Percentiles rank a stretch among this genome's conserved stretches.
Conservation (phyloP, 2,888 invertebrate species). For the Euplagia quadripunctaria region DNA sequence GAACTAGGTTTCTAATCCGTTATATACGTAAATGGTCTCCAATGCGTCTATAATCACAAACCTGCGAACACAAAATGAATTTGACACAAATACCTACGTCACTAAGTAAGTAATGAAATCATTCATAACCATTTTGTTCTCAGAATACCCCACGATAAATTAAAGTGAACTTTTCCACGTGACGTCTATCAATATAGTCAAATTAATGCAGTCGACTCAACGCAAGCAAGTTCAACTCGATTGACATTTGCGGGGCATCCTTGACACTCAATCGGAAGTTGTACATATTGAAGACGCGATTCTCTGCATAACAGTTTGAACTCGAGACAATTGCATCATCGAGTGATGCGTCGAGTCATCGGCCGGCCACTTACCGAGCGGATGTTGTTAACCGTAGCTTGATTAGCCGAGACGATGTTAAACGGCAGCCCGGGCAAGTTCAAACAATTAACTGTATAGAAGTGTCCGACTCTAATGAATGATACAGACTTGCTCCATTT, state of each 20-base stretch:
- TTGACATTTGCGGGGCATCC: constrained; percentile 73
- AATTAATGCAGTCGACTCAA: constrained; percentile 51
- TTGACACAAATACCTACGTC: background rate
- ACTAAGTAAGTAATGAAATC: background rate
- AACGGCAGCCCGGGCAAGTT: constrained; percentile 83
- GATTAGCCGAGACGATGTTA: constrained; percentile 85
- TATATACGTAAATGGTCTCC: constrained; percentile 6
- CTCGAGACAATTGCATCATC: constrained; percentile 82
- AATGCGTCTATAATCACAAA: background rate
- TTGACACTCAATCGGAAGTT: constrained; percentile 85
- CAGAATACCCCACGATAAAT: constrained; percentile 39
- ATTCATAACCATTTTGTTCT: constrained; percentile 16
- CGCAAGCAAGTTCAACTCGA: constrained; percentile 58
- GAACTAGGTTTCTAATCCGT: constrained; percentile 29
- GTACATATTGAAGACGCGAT: constrained; percentile 70
- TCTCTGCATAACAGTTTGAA: constrained; percentile 65
- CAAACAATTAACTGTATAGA: constrained; percentile 87
- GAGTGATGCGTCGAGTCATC: constrained; percentile 79
- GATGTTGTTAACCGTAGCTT: constrained; percentile 86
- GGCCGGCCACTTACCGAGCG: constrained; percentile 80
- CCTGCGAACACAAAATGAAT: background rate
- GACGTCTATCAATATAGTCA: constrained; percentile 36
- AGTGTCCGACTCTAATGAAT: constrained; percentile 87
- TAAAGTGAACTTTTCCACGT: constrained; percentile 33
- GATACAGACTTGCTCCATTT: constrained; percentile 81